These are phyloP conservation scores for Smutsia temminckii DNA, from an alignment of 2,797 vertebrate genomes.

Conservation along the genomic window DNA sequence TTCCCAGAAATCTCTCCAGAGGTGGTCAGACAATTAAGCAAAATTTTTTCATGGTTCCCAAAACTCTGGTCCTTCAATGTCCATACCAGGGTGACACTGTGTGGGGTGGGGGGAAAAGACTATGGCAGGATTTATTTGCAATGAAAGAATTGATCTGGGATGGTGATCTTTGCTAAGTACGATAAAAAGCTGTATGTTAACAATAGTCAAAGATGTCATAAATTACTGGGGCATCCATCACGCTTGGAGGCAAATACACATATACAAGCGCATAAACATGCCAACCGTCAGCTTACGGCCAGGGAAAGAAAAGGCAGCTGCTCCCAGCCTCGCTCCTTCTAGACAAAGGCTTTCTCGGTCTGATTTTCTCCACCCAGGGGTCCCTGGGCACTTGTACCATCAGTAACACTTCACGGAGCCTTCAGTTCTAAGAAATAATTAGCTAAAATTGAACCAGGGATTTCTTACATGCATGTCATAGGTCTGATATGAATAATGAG, in stretches of 20 bases:
- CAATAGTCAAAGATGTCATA: conserved; percentile 6
- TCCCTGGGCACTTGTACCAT: conserved; percentile 90
- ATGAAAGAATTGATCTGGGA: not conserved
- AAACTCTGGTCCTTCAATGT: not conserved
- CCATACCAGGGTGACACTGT: not conserved
- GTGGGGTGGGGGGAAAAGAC: not conserved
- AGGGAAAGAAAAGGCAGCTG: conserved; percentile 71
- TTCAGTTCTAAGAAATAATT: conserved; percentile 92
- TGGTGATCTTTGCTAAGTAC: not conserved
- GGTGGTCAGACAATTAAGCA: not conserved
- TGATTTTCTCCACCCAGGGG: conserved; percentile 85
- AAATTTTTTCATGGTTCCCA: not conserved
- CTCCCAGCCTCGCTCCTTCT: not conserved
- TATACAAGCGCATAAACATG: rapidly evolving
- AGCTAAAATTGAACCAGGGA: conserved; percentile 91
- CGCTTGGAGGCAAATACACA: not conserved
- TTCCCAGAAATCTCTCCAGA: not conserved
- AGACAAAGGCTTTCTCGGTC: conserved; percentile 76
- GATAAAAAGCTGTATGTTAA: conserved; percentile 1
- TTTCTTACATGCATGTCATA: conserved; percentile 89
- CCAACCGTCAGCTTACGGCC: conserved; percentile 52
- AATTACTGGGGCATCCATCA: not conserved
- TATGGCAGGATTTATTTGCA: conserved; percentile 13
- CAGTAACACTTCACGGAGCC: conserved; percentile 89
- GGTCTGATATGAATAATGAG: conserved; percentile 96